Percentiles rank a stretch among this genome's conserved stretches.
These are phyloP conservation scores for Drosophila merina DNA, from an alignment of 2,888 invertebrate genomes.

Conservation along the genomic window DNA sequence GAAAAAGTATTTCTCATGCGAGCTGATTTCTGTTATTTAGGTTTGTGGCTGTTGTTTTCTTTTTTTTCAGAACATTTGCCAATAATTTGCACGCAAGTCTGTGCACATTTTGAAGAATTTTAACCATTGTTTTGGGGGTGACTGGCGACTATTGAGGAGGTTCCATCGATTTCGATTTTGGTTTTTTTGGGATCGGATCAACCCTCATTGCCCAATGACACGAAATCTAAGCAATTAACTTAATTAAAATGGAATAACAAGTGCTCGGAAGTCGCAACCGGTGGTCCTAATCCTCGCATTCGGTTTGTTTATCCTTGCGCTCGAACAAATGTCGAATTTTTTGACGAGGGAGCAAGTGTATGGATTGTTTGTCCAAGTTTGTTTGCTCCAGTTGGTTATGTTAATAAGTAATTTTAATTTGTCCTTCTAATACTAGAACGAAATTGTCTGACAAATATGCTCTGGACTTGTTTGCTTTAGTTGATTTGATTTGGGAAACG, in stretches of 20 bases:
- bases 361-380: conserved; percentile 20
- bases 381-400: conserved; percentile 55
- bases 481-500: conserved; percentile 55
- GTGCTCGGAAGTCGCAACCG: conserved; percentile 60
- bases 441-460: conserved; percentile 68
- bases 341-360: conserved; percentile 28
- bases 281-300: conserved; percentile 33
- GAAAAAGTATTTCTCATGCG: conserved; percentile 51
- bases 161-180: conserved; percentile 58
- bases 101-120: conserved; percentile 71
- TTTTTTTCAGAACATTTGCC: conserved; percentile 77
- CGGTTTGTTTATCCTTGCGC: conserved; percentile 63
- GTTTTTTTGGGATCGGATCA: conserved; percentile 24
- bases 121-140: conserved; percentile 51
- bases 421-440: conserved; percentile 43
- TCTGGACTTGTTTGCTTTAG: conserved; percentile 47
- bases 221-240: conserved; percentile 82
- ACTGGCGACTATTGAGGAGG: conserved; percentile 35
- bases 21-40: conserved; percentile 12
- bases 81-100: conserved; percentile 80
- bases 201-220: conserved; percentile 68
- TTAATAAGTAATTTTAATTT: conserved; percentile 74
- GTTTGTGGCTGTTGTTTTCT: conserved; percentile 28
- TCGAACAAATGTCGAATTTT: conserved; percentile 72
- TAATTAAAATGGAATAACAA: conserved; percentile 83